Conservation (phyloP, 2,113 vertebrate species). For the Psettodes erumei region DNA sequence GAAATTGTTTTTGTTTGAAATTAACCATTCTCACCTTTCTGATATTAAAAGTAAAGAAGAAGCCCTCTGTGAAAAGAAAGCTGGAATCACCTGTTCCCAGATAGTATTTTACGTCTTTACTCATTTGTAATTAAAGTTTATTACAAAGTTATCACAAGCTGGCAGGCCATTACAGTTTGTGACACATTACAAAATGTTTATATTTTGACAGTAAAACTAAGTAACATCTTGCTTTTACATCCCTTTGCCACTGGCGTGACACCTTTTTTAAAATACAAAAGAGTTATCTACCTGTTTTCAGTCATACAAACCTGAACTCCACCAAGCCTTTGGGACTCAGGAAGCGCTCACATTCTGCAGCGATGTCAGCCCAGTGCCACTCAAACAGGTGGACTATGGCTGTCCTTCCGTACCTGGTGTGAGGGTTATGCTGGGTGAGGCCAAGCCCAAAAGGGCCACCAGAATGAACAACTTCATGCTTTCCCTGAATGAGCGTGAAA, state of each 20-base stretch:
- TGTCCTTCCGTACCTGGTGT: conserved; percentile 76
- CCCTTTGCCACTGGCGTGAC: no score
- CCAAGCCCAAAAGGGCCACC: conserved; percentile 77
- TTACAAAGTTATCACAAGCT: no score
- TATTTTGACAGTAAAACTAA: no score
- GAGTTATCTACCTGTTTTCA: not conserved
- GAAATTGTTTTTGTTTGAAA: no score
- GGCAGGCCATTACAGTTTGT: no score
- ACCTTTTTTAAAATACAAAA: not conserved
- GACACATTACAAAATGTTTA: not conserved
- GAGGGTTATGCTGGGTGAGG: conserved; percentile 84
- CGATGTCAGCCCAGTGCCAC: conserved; percentile 93
- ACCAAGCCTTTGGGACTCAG: conserved; percentile 90
- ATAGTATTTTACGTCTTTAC: no score
- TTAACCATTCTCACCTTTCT: no score
- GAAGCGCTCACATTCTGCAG: conserved; percentile 91
- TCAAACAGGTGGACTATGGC: conserved; percentile 94
- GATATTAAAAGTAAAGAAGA: no score
- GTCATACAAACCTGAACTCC: conserved; percentile 89
- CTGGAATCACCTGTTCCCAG: no score
- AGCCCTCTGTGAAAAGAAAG: no score
- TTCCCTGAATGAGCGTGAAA: conserved; percentile 25
- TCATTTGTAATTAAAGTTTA: no score
- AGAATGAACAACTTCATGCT: conserved; percentile 86
- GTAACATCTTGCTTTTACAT: no score